Conservation (phyloP, 64 coral and sea anemone species). For the Montipora capricornis region DNA sequence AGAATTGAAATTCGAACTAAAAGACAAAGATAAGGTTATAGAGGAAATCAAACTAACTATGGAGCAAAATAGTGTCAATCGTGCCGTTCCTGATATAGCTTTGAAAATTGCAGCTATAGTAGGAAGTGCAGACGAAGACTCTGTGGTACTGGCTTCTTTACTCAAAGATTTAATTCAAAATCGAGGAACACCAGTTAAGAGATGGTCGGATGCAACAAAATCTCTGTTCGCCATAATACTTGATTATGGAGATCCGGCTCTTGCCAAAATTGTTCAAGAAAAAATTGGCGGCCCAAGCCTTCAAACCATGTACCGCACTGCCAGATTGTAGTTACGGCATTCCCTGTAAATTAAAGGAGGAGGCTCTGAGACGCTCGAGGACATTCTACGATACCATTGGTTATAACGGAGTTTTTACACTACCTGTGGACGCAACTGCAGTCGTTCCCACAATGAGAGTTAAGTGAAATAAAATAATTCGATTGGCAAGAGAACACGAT, state of each 20-base stretch:
- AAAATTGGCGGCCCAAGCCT: conserved; percentile 27
- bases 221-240: conserved; percentile 71
- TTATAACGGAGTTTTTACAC: conserved; percentile 14
- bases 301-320: not conserved
- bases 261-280: not conserved
- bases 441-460: not conserved
- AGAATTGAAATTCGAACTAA: conserved; percentile 1
- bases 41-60: conserved; percentile 1
- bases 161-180: conserved; percentile 15
- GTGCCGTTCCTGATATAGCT: conserved; percentile 46
- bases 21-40: conserved; percentile 10
- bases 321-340: not conserved
- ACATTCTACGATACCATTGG: conserved; percentile 35
- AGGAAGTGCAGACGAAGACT: conserved; percentile 10
- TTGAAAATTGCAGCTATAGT: conserved; percentile 56
- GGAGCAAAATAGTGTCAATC: conserved; percentile 33
- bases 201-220: conserved; percentile 57
- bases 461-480: conserved; percentile 37
- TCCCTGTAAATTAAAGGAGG: not conserved
- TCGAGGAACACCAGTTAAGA: conserved; percentile 19
- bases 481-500: conserved; percentile 21
- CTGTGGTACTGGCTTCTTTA: conserved; percentile 4
- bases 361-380: not conserved
- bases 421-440: conserved; percentile 21
- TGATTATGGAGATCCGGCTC: conserved; percentile 48